Conservation (phyloP, 2,888 invertebrate species). For the Troilus luridus region DNA sequence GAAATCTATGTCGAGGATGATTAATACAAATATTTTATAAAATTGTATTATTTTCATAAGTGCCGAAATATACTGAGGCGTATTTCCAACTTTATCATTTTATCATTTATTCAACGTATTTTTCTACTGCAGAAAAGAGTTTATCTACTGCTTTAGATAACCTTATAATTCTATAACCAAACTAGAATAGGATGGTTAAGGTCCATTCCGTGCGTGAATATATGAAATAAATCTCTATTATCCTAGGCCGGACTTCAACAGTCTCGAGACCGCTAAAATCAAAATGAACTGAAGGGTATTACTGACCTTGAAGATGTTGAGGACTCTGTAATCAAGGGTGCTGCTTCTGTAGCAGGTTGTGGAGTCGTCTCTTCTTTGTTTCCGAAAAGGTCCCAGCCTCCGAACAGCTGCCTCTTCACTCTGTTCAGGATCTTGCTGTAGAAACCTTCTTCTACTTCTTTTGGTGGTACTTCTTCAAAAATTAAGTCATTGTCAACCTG, state of each 20-base stretch:
- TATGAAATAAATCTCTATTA: too few species aligned
- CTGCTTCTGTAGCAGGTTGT: constrained; percentile 5
- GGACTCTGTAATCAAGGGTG: background rate
- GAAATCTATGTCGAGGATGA: too few species aligned
- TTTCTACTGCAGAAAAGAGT: too few species aligned
- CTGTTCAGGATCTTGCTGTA: background rate
- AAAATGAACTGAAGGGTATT: too few species aligned
- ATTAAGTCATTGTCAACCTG: constrained; percentile 49
- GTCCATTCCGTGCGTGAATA: too few species aligned
- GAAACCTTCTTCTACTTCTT: constrained; percentile 10
- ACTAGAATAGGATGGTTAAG: too few species aligned
- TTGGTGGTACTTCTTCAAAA: constrained; percentile 37
- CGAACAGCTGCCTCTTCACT: background rate
- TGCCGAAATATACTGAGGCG: background rate
- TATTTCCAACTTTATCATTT: too few species aligned
- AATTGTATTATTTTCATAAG: background rate
- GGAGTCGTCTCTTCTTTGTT: background rate
- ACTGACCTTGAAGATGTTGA: background rate
- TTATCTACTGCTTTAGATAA: too few species aligned
- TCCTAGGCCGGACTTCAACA: too few species aligned
- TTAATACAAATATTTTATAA: background rate
- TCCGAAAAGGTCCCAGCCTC: background rate
- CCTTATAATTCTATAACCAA: too few species aligned
- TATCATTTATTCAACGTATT: too few species aligned
- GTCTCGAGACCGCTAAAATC: too few species aligned